Evolutionary conservation across 2,113 vertebrate species (phyloP).

Genomic region (Eretmodus cyanostictus): DNA sequence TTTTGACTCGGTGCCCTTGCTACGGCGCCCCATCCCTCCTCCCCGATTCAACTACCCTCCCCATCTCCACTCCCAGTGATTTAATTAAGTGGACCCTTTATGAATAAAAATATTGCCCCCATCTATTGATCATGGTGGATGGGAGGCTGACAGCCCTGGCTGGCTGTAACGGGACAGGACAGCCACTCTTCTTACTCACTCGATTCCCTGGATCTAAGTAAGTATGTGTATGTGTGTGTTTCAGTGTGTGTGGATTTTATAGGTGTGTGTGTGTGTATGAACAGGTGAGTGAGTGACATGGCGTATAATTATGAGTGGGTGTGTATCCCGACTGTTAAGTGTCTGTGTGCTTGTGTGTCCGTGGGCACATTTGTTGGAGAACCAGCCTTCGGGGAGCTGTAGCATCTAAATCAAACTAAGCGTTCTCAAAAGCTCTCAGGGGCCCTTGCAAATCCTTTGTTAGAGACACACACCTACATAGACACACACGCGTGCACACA

Average conservation of each 20-base stretch:
- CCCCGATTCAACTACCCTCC: background rate
- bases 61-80: constrained; percentile 80
- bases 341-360: background rate
- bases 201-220: constrained; percentile 56
- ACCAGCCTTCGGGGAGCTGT: constrained; percentile 59
- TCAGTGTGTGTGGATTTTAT: background rate
- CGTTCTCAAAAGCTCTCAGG: constrained; percentile 85
- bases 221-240: background rate
- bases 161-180: constrained; percentile 51
- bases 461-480: constrained; percentile 33
- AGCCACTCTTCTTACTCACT: constrained; percentile 70
- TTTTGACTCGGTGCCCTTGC: constrained; percentile 59
- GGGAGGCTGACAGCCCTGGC: constrained; percentile 81
- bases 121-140: constrained; percentile 86
- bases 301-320: background rate
- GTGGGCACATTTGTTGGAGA: background rate
- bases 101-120: constrained; percentile 95
- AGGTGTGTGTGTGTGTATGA: background rate
- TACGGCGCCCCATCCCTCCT: background rate
- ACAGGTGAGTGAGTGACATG: background rate
- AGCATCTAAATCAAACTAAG: constrained; percentile 87
- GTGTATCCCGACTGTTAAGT: background rate
- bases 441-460: constrained; percentile 73
- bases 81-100: constrained; percentile 94
- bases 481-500: constrained; percentile 1